Base-by-base conservation (phyloP, 1,140 invertebrate species). In the Rhagoletis pomonella region DNA sequence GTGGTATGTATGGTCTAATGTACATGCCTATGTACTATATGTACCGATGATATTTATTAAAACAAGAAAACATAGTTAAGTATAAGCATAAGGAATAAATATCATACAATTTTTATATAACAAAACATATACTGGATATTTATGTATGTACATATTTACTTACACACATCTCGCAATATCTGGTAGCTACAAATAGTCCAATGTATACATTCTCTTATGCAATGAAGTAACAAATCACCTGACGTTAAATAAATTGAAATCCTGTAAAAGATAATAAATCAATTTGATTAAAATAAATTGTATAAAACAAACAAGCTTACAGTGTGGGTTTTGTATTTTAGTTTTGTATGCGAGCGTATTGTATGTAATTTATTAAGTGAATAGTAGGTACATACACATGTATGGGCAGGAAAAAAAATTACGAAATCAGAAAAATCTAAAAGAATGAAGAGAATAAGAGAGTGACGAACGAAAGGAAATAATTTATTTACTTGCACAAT, bases 201-300 rank as follows among this genome's bases (percentile, higher is more conserved):
- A 55, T 3, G 50, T 3, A 55, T 55, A 10, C 10, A 55, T 55
- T 29, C 50, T 55, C 10, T 7, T 55, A 55, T 55, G 17, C 73
- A 81, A 55, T 55, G 19, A 5, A 55, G 6, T 55, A 50, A 81
- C 73, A 81, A 81, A 81, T 81, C 73, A 81, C 73, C 73, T 81
- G 73, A 7, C 17, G 42, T 81, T 81, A 81, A 81, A 81, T 55
- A 81, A 55, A 81, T 29, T 81, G 73, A 81, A 81, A 81, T 81
- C 44, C 47, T 50, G 47, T 47, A 19, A 55, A 81, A 55, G 47
- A 55, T 81, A 81, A 81, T 81, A 81, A 81, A 81, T 81, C 73
- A 81, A 55, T 55, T 81, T 81, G 73, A 81, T 81, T 81, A 81
- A 81, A 81, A 81, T 81, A 81, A 19, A 81, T 81, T 55, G 73